phyloP scores from a whole-genome alignment of 2,797 vertebrate species.

The Champsocephalus gunnari region DNA sequence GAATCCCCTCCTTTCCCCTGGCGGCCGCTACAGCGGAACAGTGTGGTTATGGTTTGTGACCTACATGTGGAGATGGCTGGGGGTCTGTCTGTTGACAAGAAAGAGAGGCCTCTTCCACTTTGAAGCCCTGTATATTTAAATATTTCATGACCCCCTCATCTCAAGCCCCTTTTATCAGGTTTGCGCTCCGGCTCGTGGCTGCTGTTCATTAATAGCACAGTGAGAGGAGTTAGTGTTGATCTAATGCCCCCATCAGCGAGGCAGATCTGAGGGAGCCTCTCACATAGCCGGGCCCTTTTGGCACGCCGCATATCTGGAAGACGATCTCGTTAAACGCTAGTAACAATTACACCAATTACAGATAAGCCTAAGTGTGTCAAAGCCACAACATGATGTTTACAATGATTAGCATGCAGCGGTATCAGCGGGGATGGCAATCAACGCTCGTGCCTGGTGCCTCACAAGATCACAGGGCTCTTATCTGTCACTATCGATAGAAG shows the following conservation, averaged over 20 bases:
- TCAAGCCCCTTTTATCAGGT: constrained; percentile 78
- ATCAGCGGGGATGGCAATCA: constrained; percentile 79
- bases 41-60: constrained; percentile 62
- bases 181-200: constrained; percentile 73
- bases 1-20: constrained; percentile 43
- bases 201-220: constrained; percentile 80
- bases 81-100: constrained; percentile 74
- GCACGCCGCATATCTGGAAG: constrained; percentile 74
- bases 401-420: constrained; percentile 78
- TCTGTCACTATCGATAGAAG: constrained; percentile 74
- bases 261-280: constrained; percentile 65
- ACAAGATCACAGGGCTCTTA: constrained; percentile 77
- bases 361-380: constrained; percentile 84
- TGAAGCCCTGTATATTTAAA: constrained; percentile 85
- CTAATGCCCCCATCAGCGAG: constrained; percentile 68
- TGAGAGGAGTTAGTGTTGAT: constrained; percentile 64
- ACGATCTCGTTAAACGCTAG: constrained; percentile 81
- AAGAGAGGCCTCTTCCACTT: constrained; percentile 71
- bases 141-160: constrained; percentile 83
- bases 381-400: constrained; percentile 83
- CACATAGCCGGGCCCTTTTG: constrained; percentile 48
- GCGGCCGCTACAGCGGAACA: constrained; percentile 35
- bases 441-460: constrained; percentile 61
- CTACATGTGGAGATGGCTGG: constrained; percentile 69
- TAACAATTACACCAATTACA: constrained; percentile 85